Evolutionary conservation across 2,888 invertebrate species (phyloP).

Genomic region (Drosophila recens): DNA sequence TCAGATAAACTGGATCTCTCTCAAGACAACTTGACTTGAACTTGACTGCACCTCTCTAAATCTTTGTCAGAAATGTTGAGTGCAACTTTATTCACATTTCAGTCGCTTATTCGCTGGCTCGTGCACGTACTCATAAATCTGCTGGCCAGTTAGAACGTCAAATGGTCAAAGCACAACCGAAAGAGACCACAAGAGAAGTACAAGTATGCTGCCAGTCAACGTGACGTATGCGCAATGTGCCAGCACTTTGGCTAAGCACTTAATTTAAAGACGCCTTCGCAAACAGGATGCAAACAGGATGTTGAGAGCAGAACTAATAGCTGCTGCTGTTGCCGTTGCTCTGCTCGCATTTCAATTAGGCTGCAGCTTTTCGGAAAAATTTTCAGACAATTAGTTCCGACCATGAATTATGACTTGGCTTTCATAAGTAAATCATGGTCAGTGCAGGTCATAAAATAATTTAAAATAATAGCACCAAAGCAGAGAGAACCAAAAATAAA

Average conservation of each 20-base stretch:
- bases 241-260: slow-evolving; percentile 47
- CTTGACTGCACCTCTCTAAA: slow-evolving; percentile 20
- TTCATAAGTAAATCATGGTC: slow-evolving; percentile 75
- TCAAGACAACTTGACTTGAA: slow-evolving; percentile 31
- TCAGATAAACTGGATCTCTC: slow-evolving; percentile 22
- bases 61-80: slow-evolving; percentile 21
- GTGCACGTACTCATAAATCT: slow-evolving; percentile 45
- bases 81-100: slow-evolving; percentile 27
- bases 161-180: slow-evolving; percentile 2
- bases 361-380: slow-evolving; percentile 21
- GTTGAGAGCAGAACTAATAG: slow-evolving; percentile 13
- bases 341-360: slow-evolving; percentile 52
- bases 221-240: slow-evolving; percentile 73
- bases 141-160: slow-evolving; percentile 13
- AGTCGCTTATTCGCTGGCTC: slow-evolving; percentile 13
- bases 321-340: slow-evolving; percentile 4
- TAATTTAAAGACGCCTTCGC: slow-evolving; percentile 64
- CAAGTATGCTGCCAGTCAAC: slow-evolving; percentile 48
- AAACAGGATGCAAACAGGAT: slow-evolving; percentile 41
- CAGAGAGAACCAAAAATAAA: slow-evolving; percentile 4
- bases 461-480: slow-evolving; percentile 60
- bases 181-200: slow-evolving; percentile 26
- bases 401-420: slow-evolving; percentile 61
- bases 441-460: slow-evolving; percentile 69
- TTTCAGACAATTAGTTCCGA: slow-evolving; percentile 50